Evolutionary conservation across 2,113 vertebrate species (phyloP).

Genomic region (Sinocyclocheilus anshuiensis): DNA sequence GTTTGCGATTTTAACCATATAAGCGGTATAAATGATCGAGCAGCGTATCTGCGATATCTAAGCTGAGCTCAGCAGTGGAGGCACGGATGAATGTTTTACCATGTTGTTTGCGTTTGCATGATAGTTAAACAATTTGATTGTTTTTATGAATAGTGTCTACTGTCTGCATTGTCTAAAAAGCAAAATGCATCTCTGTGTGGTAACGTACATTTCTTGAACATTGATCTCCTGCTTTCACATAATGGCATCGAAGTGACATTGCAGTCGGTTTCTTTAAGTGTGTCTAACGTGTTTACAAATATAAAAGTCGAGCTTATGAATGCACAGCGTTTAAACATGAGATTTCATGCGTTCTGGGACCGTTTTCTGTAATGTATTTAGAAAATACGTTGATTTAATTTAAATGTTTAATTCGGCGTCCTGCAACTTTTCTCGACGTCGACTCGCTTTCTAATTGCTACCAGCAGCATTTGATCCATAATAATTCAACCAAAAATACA

Average conservation of each 20-base stretch:
- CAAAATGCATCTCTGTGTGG: not conserved
- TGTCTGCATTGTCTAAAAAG: not conserved
- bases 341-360: not conserved
- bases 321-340: not conserved
- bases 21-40: not conserved
- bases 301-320: not conserved
- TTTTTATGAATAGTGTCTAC: not conserved
- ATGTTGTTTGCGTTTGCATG: not conserved
- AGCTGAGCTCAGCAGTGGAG: conserved; percentile 5
- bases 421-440: conserved; percentile 5
- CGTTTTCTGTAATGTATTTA: not conserved
- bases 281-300: not conserved
- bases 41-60: conserved; percentile 10
- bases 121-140: not conserved
- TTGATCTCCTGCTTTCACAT: conserved; percentile 32
- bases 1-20: not conserved
- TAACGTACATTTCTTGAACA: not conserved
- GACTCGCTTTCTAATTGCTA: not conserved
- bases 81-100: not conserved
- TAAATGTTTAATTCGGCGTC: not conserved
- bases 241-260: conserved; percentile 25
- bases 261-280: not conserved
- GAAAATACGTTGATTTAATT: not conserved
- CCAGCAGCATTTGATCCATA: not conserved
- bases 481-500: not conserved